These are phyloP conservation scores for Gorsachius magnificus DNA, from an alignment of 2,797 vertebrate species.

Conservation along the genomic window DNA sequence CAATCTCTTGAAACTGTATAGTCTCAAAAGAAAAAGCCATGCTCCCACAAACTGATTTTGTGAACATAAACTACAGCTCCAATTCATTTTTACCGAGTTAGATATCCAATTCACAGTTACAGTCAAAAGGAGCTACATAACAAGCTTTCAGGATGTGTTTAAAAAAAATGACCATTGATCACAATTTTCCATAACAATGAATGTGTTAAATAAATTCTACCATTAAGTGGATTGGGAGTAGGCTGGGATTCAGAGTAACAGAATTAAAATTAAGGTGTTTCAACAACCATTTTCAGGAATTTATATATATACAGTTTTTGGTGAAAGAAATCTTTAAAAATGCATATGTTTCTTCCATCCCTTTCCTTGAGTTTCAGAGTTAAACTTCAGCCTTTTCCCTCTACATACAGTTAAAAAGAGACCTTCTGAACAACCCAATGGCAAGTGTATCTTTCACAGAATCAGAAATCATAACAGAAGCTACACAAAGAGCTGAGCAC, in stretches of 20 bases:
- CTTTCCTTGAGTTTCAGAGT: neutral
- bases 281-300: neutral
- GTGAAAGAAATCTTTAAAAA: neutral
- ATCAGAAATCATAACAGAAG: neutral
- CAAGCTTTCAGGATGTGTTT: no score
- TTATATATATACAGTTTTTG: neutral
- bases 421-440: neutral
- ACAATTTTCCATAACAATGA: neutral
- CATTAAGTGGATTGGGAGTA: neutral
- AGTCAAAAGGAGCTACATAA: neutral
- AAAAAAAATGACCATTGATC: neutral
- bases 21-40: neutral
- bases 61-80: neutral
- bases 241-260: neutral
- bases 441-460: neutral
- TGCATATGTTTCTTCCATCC: neutral
- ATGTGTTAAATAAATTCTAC: neutral
- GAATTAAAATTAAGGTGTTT: neutral
- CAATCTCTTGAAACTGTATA: neutral
- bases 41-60: neutral
- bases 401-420: neutral
- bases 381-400: neutral
- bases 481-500: neutral
- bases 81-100: neutral
- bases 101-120: neutral